Evolutionary conservation across 1,140 invertebrate species (phyloP), one percentile per base, ranked within the genome.

Genomic region (Plodia interpunctella): DNA sequence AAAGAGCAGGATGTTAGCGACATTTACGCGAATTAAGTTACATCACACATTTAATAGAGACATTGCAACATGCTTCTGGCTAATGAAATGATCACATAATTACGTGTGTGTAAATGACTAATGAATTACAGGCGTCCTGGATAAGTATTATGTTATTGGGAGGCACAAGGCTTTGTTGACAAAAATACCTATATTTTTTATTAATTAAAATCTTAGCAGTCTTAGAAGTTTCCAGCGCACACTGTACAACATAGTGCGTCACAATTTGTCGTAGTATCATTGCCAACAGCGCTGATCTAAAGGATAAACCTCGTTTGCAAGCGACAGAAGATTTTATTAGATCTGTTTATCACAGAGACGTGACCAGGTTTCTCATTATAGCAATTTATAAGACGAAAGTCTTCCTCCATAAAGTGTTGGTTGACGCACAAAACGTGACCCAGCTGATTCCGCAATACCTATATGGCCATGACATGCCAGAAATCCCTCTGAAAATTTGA

Each of bases 1-100:
- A 68, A 70, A 68, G 57, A 73, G 49, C 67, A 73, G 66, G 66
- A 76, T 74, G 67, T 72, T 65, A 59, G 49, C 20, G 57, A 61
- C 49, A 38, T 10, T 55, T 62, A 63, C 63, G 55, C 53, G 59
- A 73, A 65, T 63, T 57, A 11, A 20, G 50, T 70, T 68, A 70
- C 68, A 55, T 59, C 55, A 66, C 32, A 28, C 20, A 53, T 53
- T 15, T 53, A 15, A 17, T 44, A 17, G 13, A 44, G 2, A 44
- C 15, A 15, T 44, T 35, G 10, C 13, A 25, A 35, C 32, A 35
- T 11, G 32, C 13, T 9, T 55, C 28, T 18, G 53, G 53, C 53
- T 55, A 55, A 55, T 55, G 30, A 25, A 25, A 25, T 25, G 6
- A 30, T 28, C 28, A 32, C 28, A 5, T 3, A 9, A 35, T 11